Evolutionary conservation across 1,140 invertebrate genomes (phyloP).

Genomic region (Andrena cerasifolii): DNA sequence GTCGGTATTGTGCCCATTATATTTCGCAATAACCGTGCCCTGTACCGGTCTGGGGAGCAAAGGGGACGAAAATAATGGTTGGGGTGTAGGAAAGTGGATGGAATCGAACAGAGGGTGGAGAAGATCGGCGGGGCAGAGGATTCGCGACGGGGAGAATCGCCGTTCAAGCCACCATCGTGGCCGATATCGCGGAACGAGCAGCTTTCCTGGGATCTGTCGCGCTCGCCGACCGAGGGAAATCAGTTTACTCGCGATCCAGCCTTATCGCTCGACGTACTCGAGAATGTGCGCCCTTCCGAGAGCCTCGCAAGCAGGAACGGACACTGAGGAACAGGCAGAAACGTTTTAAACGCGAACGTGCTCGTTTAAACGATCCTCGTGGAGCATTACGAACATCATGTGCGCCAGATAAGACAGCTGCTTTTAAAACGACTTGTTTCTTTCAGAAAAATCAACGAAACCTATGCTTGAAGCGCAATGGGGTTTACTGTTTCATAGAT

Average conservation of each 20-base stretch:
- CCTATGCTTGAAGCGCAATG: too few relatives aligned
- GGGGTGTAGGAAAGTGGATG: too few relatives aligned
- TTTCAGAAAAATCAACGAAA: too few relatives aligned
- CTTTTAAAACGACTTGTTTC: too few relatives aligned
- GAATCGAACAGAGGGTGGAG: not conserved
- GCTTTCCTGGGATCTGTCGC: slow-evolving; percentile 10
- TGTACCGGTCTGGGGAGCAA: too few relatives aligned
- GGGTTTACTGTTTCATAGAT: too few relatives aligned
- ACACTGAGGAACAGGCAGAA: slow-evolving; percentile 7
- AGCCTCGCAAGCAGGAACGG: not conserved
- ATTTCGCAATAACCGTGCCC: slow-evolving; percentile 14
- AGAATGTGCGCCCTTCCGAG: too few relatives aligned
- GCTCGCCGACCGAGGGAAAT: slow-evolving; percentile 55
- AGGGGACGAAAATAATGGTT: slow-evolving; percentile 9
- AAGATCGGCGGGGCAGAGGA: slow-evolving; percentile 28
- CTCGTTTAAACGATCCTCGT: too few relatives aligned
- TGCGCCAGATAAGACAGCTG: too few relatives aligned
- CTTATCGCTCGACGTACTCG: slow-evolving; percentile 33
- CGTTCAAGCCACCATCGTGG: slow-evolving; percentile 30
- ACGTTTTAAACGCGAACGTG: too few relatives aligned
- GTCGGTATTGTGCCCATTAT: slow-evolving; percentile 19
- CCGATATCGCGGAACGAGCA: slow-evolving; percentile 60
- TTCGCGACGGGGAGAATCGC: slow-evolving; percentile 37
- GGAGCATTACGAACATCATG: too few relatives aligned
- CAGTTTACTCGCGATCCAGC: slow-evolving; percentile 40